Percentiles rank a stretch among this genome's conserved stretches.
Evolutionary conservation across 1,140 invertebrate genomes (phyloP).

Genomic region (Orchestia grillus): DNA sequence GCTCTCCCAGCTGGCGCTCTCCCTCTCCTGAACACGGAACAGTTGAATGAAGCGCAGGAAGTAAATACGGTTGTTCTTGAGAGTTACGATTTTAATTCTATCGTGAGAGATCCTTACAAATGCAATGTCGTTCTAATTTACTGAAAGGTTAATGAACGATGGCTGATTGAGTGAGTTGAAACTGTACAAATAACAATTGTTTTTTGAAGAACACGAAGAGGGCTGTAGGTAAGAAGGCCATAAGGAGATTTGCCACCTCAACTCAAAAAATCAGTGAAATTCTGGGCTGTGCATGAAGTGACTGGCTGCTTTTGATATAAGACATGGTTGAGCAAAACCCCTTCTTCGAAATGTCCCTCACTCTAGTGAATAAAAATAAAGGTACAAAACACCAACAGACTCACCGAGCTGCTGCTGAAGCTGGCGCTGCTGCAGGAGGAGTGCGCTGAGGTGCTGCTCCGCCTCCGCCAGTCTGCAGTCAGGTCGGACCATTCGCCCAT

Average conservation of each 20-base stretch:
- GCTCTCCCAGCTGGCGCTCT: conserved; percentile 68
- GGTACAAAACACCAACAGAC: background rate
- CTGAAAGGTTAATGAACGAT: background rate
- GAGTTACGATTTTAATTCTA: background rate
- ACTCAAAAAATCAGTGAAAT: background rate
- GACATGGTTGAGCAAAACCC: too few relatives aligned
- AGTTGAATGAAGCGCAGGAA: background rate
- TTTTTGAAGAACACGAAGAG: background rate
- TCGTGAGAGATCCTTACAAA: background rate
- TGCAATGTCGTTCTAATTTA: background rate
- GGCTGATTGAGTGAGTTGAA: background rate
- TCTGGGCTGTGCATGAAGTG: background rate
- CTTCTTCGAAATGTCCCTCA: too few relatives aligned
- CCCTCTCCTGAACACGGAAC: conserved; percentile 48
- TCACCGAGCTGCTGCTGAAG: conserved; percentile 68
- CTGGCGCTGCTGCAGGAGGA: conserved; percentile 63
- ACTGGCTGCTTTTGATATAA: background rate
- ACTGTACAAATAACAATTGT: background rate
- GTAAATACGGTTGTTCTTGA: background rate
- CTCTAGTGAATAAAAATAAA: background rate
- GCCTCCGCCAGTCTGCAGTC: conserved; percentile 76
- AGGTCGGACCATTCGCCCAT: background rate
- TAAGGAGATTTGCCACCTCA: background rate
- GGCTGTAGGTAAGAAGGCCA: background rate
- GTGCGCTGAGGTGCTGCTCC: conserved; percentile 71